A percentile compares a stretch with the other conserved stretches of the same genome.
Conservation (phyloP, 2,888 invertebrate species). For the Microctonus aethiopoides region DNA sequence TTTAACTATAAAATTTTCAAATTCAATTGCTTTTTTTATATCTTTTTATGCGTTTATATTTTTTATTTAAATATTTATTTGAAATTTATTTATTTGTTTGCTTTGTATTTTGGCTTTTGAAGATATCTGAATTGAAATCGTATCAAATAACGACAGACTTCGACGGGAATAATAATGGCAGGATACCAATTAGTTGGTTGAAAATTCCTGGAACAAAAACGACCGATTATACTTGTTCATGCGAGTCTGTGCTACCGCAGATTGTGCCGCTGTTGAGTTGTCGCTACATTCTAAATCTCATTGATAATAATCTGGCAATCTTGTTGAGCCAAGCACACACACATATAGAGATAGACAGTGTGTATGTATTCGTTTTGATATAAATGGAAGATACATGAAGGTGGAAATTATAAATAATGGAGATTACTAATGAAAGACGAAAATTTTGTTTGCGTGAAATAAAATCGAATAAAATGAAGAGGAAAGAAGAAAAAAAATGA, state of each 20-base stretch:
- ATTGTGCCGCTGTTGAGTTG: constrained; percentile 39
- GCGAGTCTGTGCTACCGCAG: constrained; percentile 50
- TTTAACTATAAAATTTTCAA: not conserved
- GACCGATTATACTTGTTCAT: constrained; percentile 28
- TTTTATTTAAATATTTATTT: not conserved
- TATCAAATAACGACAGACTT: constrained; percentile 9
- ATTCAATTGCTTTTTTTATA: not conserved
- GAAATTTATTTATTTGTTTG: too few relatives aligned
- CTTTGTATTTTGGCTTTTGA: not conserved
- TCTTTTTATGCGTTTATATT: not conserved
- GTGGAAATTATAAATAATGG: not conserved
- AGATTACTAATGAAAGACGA: constrained; percentile 3
- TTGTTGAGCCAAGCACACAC: too few relatives aligned
- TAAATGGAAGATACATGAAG: constrained; percentile 22
- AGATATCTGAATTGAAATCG: constrained; percentile 11
- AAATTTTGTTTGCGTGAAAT: not conserved
- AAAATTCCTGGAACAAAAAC: constrained; percentile 48
- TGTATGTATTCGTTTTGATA: constrained; percentile 25
- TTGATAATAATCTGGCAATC: constrained; percentile 46
- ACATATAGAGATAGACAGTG: not conserved
- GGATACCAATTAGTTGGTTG: constrained; percentile 48
- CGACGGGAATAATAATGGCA: constrained; percentile 26
- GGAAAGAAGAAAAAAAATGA: constrained; percentile 26
- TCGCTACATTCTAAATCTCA: constrained; percentile 49
- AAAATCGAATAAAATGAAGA: constrained; percentile 25